Base-by-base conservation (phyloP, 2,113 vertebrate genomes). In the Anarrhichthys ocellatus region DNA sequence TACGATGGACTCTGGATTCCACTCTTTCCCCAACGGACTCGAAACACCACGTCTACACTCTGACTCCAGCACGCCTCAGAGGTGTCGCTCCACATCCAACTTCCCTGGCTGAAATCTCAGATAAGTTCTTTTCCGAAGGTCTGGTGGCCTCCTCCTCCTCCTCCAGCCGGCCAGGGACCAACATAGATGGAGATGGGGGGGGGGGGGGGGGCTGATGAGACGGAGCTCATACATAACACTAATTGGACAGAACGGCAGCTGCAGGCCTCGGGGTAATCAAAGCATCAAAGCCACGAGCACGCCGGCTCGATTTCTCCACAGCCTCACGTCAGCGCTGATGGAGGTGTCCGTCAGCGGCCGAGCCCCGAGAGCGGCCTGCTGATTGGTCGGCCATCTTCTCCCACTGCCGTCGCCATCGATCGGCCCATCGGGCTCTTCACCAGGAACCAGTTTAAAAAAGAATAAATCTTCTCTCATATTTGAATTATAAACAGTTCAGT, bases 171-270 rank as follows among this genome's bases (percentile, higher is more conserved):
- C 15, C 64, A 40, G 81, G 50, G 62, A 67, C 36, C 62, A 17
- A 5, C 61, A 11, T 2, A 14, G 56, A 29, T 34, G 62, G 9
- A 6, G 13, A 4, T 11, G 38, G 1, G 40, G 40, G 40, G 27
- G 3, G 22, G 0, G 73, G 44, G 38, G 64, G 24, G 3, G 3
- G 34, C 72, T 59, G 86, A 87, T 73, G 86, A 81, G 73, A 34
- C 10, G 0, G 18, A 48, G 74, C 82, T 92, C 87, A 89, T 92
- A 87, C 78, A 75, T 91, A 88, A 91, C 81, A 36, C 69, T 91
- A 92, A 92, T 89, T 92, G 82, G 86, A 84, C 63, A n/a, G 73
- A 87, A 84, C 62, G 32, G 82, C 84, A 58, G 80, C 86, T 56
- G 65, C 36, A 46, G 73, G 70, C 70, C 82, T 73, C 48, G 0